Conservation (phyloP, 1,140 invertebrate genomes). For the Schlechtendalia chinensis region DNA sequence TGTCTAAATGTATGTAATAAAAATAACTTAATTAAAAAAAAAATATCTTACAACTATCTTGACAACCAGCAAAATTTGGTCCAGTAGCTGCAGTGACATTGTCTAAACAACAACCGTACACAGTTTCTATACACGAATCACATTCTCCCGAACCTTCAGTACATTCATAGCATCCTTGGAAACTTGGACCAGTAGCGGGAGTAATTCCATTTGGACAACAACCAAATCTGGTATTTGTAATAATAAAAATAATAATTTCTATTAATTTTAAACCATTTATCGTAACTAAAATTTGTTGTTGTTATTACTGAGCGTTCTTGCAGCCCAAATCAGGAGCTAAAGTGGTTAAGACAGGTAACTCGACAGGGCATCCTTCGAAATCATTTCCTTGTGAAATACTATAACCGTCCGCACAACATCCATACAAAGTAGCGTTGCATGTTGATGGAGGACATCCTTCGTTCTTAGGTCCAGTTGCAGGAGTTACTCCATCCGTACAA, state of each 20-base stretch:
- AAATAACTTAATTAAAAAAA: too few species aligned
- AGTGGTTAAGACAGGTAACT: slow-evolving; percentile 54
- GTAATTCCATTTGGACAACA: slow-evolving; percentile 89
- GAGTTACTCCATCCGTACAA: slow-evolving; percentile 83
- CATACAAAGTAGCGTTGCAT: slow-evolving; percentile 76
- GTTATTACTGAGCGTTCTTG: slow-evolving; percentile 24
- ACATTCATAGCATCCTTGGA: slow-evolving; percentile 65
- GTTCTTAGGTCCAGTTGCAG: slow-evolving; percentile 69
- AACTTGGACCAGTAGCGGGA: slow-evolving; percentile 69
- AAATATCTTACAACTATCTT: slow-evolving; percentile 51
- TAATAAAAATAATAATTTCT: background rate
- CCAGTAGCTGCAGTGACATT: slow-evolving; percentile 69
- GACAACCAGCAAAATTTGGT: slow-evolving; percentile 74
- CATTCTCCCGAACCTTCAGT: slow-evolving; percentile 44
- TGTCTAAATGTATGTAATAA: too few species aligned
- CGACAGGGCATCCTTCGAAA: slow-evolving; percentile 72
- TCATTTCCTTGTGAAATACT: slow-evolving; percentile 79
- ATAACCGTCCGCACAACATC: slow-evolving; percentile 80
- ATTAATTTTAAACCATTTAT: background rate
- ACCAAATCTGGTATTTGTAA: slow-evolving; percentile 62
- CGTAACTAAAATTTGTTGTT: background rate
- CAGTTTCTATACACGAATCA: slow-evolving; percentile 53
- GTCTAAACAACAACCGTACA: slow-evolving; percentile 75
- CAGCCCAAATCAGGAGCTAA: slow-evolving; percentile 10
- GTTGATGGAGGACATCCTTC: slow-evolving; percentile 74